These are phyloP conservation scores for Ormyrus pomaceus DNA, from an alignment of 2,888 invertebrate genomes.

Conservation along the genomic window DNA sequence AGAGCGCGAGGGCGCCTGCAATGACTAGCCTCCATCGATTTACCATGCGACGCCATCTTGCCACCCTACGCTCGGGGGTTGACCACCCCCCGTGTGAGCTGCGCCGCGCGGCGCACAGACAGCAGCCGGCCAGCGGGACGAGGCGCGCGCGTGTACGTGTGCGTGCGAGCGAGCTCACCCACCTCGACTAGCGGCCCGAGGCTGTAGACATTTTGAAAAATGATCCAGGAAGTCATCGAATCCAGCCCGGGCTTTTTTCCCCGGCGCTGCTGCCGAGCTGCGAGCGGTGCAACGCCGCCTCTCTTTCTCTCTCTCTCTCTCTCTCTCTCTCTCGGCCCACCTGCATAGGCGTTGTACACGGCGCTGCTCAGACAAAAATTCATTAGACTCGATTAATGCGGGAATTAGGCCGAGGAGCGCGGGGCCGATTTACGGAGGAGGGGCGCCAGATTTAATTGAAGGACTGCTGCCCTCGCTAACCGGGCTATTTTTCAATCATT, in stretches of 20 bases:
- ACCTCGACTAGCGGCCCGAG: slow-evolving; percentile 58
- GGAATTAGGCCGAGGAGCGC: slow-evolving; percentile 31
- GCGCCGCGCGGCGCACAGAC: slow-evolving; percentile 59
- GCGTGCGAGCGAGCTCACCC: neutral
- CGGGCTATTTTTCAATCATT: too few relatives aligned
- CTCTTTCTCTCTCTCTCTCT: slow-evolving; percentile 3
- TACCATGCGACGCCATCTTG: slow-evolving; percentile 76
- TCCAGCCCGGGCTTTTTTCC: slow-evolving; percentile 44
- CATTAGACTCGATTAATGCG: slow-evolving; percentile 51
- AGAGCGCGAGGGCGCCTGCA: slow-evolving; percentile 73
- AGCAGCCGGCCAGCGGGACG: slow-evolving; percentile 23
- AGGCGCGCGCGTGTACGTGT: neutral
- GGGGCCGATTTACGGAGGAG: slow-evolving; percentile 24
- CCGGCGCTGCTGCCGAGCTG: slow-evolving; percentile 5
- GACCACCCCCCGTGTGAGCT: slow-evolving; percentile 67
- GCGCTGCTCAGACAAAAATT: slow-evolving; percentile 47
- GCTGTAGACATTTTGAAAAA: slow-evolving; percentile 76
- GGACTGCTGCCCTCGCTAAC: neutral
- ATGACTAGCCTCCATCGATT: slow-evolving; percentile 76
- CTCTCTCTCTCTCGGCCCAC: neutral
- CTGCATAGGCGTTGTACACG: neutral
- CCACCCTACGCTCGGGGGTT: slow-evolving; percentile 74
- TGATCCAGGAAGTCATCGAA: slow-evolving; percentile 72
- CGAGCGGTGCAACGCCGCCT: neutral
- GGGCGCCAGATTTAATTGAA: slow-evolving; percentile 34